These are phyloP conservation scores for Leptopterna dolabrata DNA, from an alignment of 2,888 invertebrate genomes.

Conservation along the genomic window DNA sequence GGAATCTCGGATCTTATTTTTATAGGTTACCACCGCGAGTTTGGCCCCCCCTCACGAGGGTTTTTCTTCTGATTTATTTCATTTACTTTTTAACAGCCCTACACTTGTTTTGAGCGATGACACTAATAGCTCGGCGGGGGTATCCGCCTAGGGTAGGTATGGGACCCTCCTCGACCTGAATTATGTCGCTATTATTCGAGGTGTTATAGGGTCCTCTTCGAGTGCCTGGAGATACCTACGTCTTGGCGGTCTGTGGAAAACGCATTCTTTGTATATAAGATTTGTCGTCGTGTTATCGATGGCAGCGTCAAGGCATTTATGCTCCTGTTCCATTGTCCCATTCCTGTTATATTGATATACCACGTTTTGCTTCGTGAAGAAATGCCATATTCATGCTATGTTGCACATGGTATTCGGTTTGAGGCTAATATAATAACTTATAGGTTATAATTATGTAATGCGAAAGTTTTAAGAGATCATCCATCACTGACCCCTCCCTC, in stretches of 20 bases:
- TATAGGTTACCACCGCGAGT: background rate
- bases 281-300: no score
- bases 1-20: conserved; percentile 14
- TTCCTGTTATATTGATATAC: no score
- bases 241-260: background rate
- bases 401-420: no score
- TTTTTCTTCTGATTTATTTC: background rate
- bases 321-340: no score
- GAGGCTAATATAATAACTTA: no score
- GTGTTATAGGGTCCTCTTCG: background rate
- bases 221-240: background rate
- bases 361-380: no score
- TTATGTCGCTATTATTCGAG: background rate
- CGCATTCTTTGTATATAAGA: no score
- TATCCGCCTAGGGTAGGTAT: background rate
- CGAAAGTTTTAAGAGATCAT: no score
- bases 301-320: no score
- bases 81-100: conserved; percentile 3
- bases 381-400: no score
- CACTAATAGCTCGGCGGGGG: conserved; percentile 34
- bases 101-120: conserved; percentile 20
- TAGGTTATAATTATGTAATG: no score
- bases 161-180: background rate
- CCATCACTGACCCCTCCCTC: no score
- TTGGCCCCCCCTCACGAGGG: background rate